Evolutionary conservation across 1,140 invertebrate species (phyloP), one percentile per base, ranked within the genome.

Genomic region (Pseudomyrmex concolor): DNA sequence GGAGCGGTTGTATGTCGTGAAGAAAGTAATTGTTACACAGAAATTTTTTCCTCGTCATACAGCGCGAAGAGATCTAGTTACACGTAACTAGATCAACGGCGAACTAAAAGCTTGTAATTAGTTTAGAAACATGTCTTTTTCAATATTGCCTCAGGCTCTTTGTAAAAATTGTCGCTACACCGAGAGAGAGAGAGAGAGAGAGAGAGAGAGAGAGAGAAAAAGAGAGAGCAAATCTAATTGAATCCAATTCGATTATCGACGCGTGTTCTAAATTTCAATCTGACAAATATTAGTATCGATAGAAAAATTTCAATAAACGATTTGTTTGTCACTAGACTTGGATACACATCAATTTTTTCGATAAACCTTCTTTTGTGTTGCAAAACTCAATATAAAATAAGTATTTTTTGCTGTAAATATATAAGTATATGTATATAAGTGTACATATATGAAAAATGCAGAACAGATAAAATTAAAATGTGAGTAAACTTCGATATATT

Each of bases 301-400:
- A 51, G 17, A 43, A 48, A 34, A 13, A 77, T 15, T 55, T 43
- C 17, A 25, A 3, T 62, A 67, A 19, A 55, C 25, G 51, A 54
- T 55, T 77, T 55, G 34, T 67, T 67, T 77, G 48, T 67, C 15
- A 45, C 48, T n/a, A 5, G 54, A 9, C 12, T 45, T 12, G 17
- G 2, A 17, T 72, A 77, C 34, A 15, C 13, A 34, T 67, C 63
- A 43, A 78, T 68, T 78, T 55, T 68, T 34, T 7, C 5, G 34
- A 34, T 34, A 34, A 7, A 0, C 4, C 34, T 34, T 34, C 34
- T 34, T 34, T 34, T 34, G 5, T 34, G 34, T 34, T 34, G 34
- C 34, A 34, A 34, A 34, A 34, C 34, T 34, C 34, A 34, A 34
- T 34, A 5, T 4, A 34, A 34, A 17, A 48, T n/a, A 17, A 10